These are phyloP conservation scores for Falco columbarius DNA, from an alignment of 2,797 vertebrate genomes.

Conservation along the genomic window DNA sequence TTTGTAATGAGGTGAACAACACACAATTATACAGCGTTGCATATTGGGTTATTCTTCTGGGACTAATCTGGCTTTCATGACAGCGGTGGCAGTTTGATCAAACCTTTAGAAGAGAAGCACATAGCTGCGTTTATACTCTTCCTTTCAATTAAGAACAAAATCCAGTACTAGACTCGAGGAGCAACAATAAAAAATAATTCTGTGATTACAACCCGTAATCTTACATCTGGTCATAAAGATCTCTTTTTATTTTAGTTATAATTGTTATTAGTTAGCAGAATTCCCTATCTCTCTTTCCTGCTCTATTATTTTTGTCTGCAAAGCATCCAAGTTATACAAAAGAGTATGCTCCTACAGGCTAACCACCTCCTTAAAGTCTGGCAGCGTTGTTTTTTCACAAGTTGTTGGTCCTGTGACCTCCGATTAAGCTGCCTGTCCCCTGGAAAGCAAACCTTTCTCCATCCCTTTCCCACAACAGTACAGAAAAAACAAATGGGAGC, in stretches of 20 bases:
- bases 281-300: background rate
- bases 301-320: background rate
- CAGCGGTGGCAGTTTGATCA: conserved; percentile 47
- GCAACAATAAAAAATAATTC: conserved; percentile 10
- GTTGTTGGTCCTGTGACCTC: background rate
- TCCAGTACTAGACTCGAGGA: background rate
- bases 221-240: background rate
- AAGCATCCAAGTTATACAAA: background rate
- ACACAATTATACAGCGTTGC: conserved; percentile 37
- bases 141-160: conserved; percentile 47
- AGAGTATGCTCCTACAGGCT: background rate
- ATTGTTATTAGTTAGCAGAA: conserved; percentile 23
- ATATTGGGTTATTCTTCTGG: conserved; percentile 38
- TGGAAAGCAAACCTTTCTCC: background rate
- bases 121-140: conserved; percentile 9
- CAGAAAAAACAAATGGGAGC: background rate
- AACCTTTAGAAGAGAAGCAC: conserved; percentile 29
- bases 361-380: background rate
- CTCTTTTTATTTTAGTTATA: background rate
- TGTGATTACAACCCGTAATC: conserved; percentile 3
- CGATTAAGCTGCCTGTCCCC: background rate
- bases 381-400: background rate
- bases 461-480: background rate
- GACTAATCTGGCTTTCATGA: conserved; percentile 31
- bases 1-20: conserved; percentile 63